These are phyloP conservation scores for Lasioglossum malachurum DNA, from an alignment of 2,888 invertebrate genomes.

Conservation along the genomic window DNA sequence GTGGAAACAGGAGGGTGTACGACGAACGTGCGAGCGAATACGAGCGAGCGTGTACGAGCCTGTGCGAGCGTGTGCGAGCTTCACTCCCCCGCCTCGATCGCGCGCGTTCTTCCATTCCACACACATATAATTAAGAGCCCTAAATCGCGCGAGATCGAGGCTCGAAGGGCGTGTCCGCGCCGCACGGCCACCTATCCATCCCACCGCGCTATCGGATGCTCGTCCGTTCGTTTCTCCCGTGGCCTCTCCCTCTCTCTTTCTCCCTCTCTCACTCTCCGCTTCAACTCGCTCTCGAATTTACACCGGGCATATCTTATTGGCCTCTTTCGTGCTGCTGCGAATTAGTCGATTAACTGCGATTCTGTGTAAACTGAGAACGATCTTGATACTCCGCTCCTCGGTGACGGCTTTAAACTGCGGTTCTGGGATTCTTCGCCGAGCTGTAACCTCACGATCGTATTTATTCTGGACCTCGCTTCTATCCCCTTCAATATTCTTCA, in stretches of 20 bases:
- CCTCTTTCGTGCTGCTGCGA: conserved; percentile 41
- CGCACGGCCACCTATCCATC: conserved; percentile 74
- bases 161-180: conserved; percentile 76
- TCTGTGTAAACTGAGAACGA: conserved; percentile 28
- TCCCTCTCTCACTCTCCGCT: not conserved
- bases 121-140: conserved; percentile 83
- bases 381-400: conserved; percentile 14
- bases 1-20: conserved; percentile 40
- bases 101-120: conserved; percentile 75
- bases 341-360: conserved; percentile 42
- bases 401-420: conserved; percentile 6
- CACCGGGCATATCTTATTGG: conserved; percentile 53
- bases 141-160: conserved; percentile 82
- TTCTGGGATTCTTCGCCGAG: conserved; percentile 1
- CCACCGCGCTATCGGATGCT: conserved; percentile 69
- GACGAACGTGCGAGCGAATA: conserved; percentile 19
- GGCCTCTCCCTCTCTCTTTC: not conserved
- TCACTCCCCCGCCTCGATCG: conserved; percentile 76
- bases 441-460: not conserved
- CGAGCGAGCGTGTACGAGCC: conserved; percentile 48
- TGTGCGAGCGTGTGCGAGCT: conserved; percentile 48
- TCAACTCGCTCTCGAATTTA: conserved; percentile 62
- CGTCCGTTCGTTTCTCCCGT: conserved; percentile 57
- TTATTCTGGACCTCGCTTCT: not conserved
- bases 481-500: too few species aligned